Conservation (phyloP, 2,113 vertebrate species). For the Phalacrocorax aristotelis region DNA sequence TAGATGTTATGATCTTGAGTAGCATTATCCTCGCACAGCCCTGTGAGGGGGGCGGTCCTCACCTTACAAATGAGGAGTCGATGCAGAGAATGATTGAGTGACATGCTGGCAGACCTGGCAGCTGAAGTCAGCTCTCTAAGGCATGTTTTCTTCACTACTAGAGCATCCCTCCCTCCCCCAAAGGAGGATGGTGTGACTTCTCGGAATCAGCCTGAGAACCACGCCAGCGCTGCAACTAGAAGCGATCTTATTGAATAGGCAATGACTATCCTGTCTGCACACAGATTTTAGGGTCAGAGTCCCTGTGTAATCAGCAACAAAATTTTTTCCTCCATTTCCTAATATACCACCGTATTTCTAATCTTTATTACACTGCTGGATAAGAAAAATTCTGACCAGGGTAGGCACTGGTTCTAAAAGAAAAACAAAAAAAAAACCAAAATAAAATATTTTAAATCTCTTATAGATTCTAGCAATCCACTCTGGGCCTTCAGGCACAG, state of each 20-base stretch:
- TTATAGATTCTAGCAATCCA: background rate
- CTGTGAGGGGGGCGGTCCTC: background rate
- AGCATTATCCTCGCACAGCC: background rate
- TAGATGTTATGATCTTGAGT: background rate
- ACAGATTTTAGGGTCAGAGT: background rate
- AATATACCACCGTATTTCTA: background rate
- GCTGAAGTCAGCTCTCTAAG: background rate
- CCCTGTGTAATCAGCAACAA: rapidly evolving
- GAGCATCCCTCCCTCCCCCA: background rate
- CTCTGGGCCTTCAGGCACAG: background rate
- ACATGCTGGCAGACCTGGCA: background rate
- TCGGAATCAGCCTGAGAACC: background rate
- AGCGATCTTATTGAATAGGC: background rate
- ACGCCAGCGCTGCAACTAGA: background rate
- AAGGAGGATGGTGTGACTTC: background rate
- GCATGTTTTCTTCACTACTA: background rate
- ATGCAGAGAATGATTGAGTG: background rate
- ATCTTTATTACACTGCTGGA: background rate
- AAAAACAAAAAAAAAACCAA: background rate
- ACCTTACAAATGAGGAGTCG: rapidly evolving
- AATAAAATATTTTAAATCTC: background rate
- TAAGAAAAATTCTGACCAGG: background rate
- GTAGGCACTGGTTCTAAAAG: background rate
- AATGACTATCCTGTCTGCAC: background rate
- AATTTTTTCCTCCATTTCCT: background rate